Conservation (phyloP, 1,140 invertebrate genomes). For the Venustaconcha ellipsiformis region DNA sequence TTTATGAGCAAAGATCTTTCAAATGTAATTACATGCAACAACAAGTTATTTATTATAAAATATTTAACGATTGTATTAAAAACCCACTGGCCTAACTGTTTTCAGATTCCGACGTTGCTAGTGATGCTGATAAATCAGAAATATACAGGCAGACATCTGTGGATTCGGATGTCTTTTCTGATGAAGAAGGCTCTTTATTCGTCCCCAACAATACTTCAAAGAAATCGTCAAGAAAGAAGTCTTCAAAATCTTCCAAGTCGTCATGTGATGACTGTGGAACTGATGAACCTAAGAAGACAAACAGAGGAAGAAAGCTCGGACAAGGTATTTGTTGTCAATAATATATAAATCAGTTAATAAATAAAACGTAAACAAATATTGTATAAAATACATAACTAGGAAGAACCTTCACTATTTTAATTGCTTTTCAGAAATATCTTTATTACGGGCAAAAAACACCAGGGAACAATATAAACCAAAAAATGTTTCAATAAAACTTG, state of each 20-base stretch:
- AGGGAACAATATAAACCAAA: background rate
- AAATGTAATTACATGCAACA: too few species aligned
- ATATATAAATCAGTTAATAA: too few species aligned
- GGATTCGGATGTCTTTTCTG: background rate
- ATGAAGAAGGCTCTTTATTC: conserved; percentile 2
- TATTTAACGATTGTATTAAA: too few species aligned
- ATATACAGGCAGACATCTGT: conserved; percentile 3
- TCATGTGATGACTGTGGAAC: conserved; percentile 8
- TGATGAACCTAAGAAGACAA: conserved; percentile 2
- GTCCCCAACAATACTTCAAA: conserved; percentile 1
- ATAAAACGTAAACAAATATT: too few species aligned
- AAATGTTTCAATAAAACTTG: background rate
- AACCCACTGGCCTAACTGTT: too few species aligned
- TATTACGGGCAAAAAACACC: background rate
- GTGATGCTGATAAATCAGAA: background rate
- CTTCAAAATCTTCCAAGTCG: conserved; percentile 15
- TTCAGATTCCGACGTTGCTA: conserved; percentile 26
- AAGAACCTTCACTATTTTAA: too few species aligned
- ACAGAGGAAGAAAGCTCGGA: conserved; percentile 38
- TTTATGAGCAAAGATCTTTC: too few species aligned
- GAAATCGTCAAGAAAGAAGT: conserved; percentile 15
- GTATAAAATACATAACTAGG: too few species aligned
- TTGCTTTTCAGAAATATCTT: background rate
- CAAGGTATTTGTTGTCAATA: conserved; percentile 21
- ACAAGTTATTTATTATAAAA: too few species aligned